phyloP scores from a whole-genome alignment of 2,797 vertebrate genomes.

The Myotis vivesi region DNA sequence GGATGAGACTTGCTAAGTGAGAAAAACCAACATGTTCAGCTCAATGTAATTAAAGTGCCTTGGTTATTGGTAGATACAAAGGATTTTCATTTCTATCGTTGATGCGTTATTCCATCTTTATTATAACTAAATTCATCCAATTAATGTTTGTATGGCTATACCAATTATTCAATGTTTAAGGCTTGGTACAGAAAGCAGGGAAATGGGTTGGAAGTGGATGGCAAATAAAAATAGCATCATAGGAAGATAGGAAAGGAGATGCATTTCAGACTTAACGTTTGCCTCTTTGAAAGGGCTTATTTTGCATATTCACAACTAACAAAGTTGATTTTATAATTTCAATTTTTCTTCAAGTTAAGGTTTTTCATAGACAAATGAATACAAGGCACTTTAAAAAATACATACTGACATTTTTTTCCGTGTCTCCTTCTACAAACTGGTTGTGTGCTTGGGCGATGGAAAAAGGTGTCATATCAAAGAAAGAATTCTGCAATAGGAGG shows the following conservation, averaged over 20 bases:
- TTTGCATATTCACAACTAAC: slow-evolving; percentile 57
- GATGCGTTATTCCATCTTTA: not conserved
- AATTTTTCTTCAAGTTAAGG: slow-evolving; percentile 57
- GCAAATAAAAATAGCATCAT: not conserved
- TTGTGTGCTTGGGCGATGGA: slow-evolving; percentile 49
- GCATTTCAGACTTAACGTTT: not conserved
- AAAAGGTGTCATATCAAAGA: slow-evolving; percentile 63
- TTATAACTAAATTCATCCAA: not conserved
- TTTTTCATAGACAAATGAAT: slow-evolving; percentile 45
- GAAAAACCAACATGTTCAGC: not conserved
- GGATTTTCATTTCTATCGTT: not conserved
- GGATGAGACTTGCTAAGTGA: not conserved
- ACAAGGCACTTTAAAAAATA: slow-evolving; percentile 70
- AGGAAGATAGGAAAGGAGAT: not conserved
- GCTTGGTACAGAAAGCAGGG: not conserved
- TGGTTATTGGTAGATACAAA: not conserved
- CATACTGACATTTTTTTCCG: slow-evolving; percentile 62
- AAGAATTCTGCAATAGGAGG: slow-evolving; percentile 50
- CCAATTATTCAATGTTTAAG: not conserved
- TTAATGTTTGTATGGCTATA: not conserved
- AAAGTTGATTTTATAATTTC: slow-evolving; percentile 50
- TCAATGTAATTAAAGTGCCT: not conserved
- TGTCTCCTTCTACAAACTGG: slow-evolving; percentile 66
- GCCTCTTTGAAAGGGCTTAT: not conserved
- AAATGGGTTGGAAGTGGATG: not conserved